Evolutionary conservation across 2,888 invertebrate genomes (phyloP), one percentile per base, ranked within the genome.

Genomic region (Craniophora ligustri): DNA sequence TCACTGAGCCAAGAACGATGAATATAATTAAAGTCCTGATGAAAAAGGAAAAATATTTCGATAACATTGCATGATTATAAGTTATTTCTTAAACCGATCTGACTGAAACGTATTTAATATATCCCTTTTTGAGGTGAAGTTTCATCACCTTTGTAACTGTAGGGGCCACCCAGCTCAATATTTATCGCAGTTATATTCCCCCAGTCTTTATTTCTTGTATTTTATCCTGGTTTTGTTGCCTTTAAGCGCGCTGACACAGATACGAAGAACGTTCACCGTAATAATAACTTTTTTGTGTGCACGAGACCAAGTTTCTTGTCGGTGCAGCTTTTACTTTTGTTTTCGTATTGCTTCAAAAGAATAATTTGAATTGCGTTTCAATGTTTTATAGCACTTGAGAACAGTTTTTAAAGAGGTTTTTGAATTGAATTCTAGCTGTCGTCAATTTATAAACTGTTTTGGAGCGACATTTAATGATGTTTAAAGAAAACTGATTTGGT

Each of bases 281-380:
- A 38, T 49, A 53, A 54, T 65, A 48, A 48, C 4, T 65, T 65
- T 64, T 64, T 66, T 62, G 41, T 42, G n/a, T n/a, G 15, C 13
- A 16, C 41, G 30, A 21, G 34, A 34, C 50, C 5, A 14, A 30
- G 36, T 46, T 45, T 60, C 18, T 60, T 55, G 60, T 60, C 31
- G 36, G 14, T 13, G 36, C 11, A 30, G 16, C 13, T 39, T 28
- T 40, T 26, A 46, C 39, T 48, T 59, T 59, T 65, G 28, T 62
- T 64, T 62, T 45, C 35, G n/a, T 36, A 21, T 31, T 40, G 11
- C 53, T 36, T 36, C 4, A 42, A 31, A 58, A 47, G 39, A 59
- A 53, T 16, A 5, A 40, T 51, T 41, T 45, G 13, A 16, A 50
- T 50, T 28, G 40, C 16, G 32, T 53, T 65, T 41, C 47, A 54